phyloP scores from a whole-genome alignment of 1,140 invertebrate species.

The Steinernema khuongi region DNA sequence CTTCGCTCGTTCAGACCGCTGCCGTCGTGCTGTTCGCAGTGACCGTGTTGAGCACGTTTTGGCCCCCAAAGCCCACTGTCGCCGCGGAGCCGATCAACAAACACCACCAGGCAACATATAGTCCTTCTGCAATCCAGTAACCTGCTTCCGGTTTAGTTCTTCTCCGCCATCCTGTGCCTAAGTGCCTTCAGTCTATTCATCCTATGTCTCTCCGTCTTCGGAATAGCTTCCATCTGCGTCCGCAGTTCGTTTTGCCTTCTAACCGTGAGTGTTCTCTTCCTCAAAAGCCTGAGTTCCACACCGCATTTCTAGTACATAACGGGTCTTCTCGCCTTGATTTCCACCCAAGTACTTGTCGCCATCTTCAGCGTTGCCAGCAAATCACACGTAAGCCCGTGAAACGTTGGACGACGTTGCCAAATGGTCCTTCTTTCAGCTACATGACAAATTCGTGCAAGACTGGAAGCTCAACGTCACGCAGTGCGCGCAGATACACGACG shows the following conservation, averaged over 20 bases:
- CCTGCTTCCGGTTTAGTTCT: neutral
- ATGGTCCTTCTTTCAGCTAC: neutral
- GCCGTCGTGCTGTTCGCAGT: neutral
- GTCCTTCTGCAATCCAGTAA: neutral
- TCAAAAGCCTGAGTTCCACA: neutral
- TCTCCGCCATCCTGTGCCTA: constrained; percentile 2
- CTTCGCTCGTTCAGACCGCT: neutral
- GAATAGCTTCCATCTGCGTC: neutral
- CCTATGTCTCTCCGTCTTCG: neutral
- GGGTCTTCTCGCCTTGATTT: neutral
- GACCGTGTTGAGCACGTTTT: neutral
- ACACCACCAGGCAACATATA: neutral
- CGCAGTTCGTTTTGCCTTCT: constrained; percentile 9
- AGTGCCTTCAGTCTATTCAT: constrained; percentile 1
- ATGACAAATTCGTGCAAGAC: neutral
- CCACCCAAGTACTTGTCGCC: neutral
- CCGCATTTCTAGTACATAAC: constrained; percentile 7
- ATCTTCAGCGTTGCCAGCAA: constrained; percentile 13
- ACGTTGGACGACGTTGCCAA: neutral
- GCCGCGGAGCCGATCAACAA: neutral
- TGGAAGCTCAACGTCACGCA: neutral
- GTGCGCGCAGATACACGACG: neutral
- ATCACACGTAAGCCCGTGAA: neutral
- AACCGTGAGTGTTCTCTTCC: neutral
- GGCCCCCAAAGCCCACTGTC: neutral